Evolutionary conservation across 1,140 invertebrate genomes (phyloP), one percentile per base, ranked within the genome.

Genomic region (Papilio aristodemus): DNA sequence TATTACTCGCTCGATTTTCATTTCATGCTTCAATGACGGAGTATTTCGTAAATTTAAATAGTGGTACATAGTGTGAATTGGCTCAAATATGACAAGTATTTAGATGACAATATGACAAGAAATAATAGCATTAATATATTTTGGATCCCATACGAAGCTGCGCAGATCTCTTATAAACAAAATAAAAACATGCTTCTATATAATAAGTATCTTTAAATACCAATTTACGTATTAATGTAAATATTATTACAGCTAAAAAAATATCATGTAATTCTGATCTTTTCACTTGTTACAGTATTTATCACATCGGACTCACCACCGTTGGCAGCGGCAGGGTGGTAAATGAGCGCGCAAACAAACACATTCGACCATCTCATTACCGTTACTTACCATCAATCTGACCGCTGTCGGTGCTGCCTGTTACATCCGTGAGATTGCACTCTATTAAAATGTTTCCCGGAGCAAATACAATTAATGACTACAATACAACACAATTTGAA

Each of bases 301-400:
- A 43, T 64, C 63, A 66, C 17, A 19, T 37, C 4, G 60, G 1
- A 57, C 22, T 39, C 25, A 39, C 19, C 63, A 17, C 25, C 14
- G 25, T 54, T 5, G 27, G 46, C 19, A 4, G 22, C 25, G 17
- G n/a, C 17, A 36, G 14, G 25, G 41, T 66, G 63, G 41, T 66
- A 66, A 66, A 13, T 46, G 43, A 1, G 6, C 7, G 27, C 14
- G 25, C 14, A 66, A 25, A 66, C 41, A 66, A 66, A 66, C 22
- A 50, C 41, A 27, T 27, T 43, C 63, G 63, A 17, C n/a, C 59
- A 62, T 38, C 41, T 66, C 41, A 66, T 66, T 66, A 66, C 63
- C 39, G 22, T 66, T 66, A 25, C 6, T 50, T 66, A 66, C 63
- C 63, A 41, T 64, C 62, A 43, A 32, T 66, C 39, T 46, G 14